Evolutionary conservation across 2,888 invertebrate genomes (phyloP), one percentile per base, ranked within the genome.

Genomic region (Epirrita christyi): DNA sequence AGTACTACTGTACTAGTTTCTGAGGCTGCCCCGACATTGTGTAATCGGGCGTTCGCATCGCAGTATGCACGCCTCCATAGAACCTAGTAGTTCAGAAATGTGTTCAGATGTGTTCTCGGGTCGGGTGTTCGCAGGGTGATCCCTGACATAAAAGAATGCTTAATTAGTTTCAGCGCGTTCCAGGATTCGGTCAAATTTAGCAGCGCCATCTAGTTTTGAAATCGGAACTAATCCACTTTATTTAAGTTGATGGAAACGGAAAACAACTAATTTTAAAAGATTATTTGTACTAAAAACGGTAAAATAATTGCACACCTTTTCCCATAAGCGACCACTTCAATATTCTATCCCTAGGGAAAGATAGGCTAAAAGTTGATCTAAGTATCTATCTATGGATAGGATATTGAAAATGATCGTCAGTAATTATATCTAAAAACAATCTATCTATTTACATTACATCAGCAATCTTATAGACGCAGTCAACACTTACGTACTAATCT

Each of bases 231-330:
- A 32, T 2, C 9, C 9, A 8, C 29, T 7, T 29, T 29, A 29
- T 29, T 29, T 4, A 6, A 28, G 6, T 28, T 6, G 1, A 29
- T 29, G 6, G 4, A 29, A 6, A 9, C 9, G 29, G 9, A 32
- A 5, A 32, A 32, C 2, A 7, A 32, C 6, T 0, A 32, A 32
- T 32, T 7, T 9, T 9, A 32, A 0, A 32, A 29, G 2, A 7
- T 32, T 9, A 7, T 29, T 29, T 29, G 28, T 32, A 32, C 1
- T 32, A 9, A 9, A 32, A 9, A 32, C 32, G 8, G 32, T 32
- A 32, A 32, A 32, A 44, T 44, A 46, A 46, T 37, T 46, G 46
- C 46, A 46, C 36, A 46, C 46, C 46, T 2, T 46, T 36, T 27
- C 36, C 46, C 36, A 36, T 32, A 9, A 32, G 8, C 32, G 8